Evolutionary conservation across 30 jellyfish, hydroid and myxozoan species (phyloP).

Genomic region (Chironex yamaguchii): DNA sequence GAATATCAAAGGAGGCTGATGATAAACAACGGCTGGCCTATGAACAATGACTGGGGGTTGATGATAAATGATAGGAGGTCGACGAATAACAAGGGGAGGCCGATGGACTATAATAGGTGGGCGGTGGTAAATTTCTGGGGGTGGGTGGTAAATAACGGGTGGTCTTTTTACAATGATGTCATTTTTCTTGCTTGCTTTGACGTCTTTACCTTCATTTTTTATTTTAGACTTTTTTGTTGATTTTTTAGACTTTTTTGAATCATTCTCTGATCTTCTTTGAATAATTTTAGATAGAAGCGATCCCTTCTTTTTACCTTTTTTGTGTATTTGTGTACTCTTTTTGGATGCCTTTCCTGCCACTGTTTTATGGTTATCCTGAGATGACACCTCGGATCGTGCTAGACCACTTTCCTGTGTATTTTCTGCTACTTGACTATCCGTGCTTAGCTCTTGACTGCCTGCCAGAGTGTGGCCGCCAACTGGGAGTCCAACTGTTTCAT

Average conservation of each 20-base stretch:
- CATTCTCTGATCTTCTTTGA: constrained; percentile 36
- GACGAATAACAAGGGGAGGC: constrained; percentile 96
- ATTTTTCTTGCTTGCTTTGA: constrained; percentile 87
- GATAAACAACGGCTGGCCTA: constrained; percentile 99
- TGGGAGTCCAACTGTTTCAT: constrained; percentile 7
- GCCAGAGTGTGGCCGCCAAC: constrained; percentile 3
- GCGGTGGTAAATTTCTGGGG: constrained; percentile 98
- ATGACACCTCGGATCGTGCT: neutral
- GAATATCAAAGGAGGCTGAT: constrained; percentile 98
- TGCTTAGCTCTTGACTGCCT: constrained; percentile 33
- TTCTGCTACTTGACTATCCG: neutral
- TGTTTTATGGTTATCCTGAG: neutral
- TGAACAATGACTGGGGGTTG: constrained; percentile 99
- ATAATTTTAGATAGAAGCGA: constrained; percentile 56
- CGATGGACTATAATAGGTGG: constrained; percentile 99
- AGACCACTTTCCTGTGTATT: neutral
- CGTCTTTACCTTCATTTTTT: constrained; percentile 59
- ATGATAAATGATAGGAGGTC: constrained; percentile 99
- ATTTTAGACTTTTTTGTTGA: constrained; percentile 24
- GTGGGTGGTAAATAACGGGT: constrained; percentile 99
- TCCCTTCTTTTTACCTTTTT: constrained; percentile 29
- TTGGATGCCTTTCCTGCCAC: neutral
- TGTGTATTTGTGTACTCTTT: neutral
- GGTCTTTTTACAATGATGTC: constrained; percentile 97
- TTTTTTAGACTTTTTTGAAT: constrained; percentile 7